Evolutionary conservation across 2,888 invertebrate genomes (phyloP), one percentile per base, ranked within the genome.

Genomic region (Spodoptera littoralis): DNA sequence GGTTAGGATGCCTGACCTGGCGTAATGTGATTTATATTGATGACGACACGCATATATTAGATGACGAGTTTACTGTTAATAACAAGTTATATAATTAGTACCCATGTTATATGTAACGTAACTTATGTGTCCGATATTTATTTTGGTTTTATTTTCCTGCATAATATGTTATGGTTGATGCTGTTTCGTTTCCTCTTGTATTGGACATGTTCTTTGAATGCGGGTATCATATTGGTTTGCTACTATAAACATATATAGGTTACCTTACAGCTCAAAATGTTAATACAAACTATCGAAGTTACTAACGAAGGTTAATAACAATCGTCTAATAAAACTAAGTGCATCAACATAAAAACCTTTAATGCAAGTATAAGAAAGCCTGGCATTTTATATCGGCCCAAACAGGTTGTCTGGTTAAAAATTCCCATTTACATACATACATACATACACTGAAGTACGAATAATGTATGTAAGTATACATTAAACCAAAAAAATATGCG

Each of bases 1-100:
- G 79, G 88, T 93, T 92, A 93, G 91, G 89, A 88, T 85, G 81
- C 93, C 87, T 92, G 94, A 94, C 94, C 94, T 94, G 92, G 90
- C 89, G 88, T 92, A 94, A 92, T 90, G 85, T 84, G 84, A 89
- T 90, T 87, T 89, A 87, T 85, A 83, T 92, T 93, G 85, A 80
- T 80, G 83, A 69, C 76, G 70, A 49, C 36, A 65, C 50, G 65
- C 53, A 55, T 62, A 53, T 51, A 61, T 76, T 78, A 73, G 64
- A 65, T 81, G 58, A 73, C 60, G 68, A 45, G 22, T 57, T 67
- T 27, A 61, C 64, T 30, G 63, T 68, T 67, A 43, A 41, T 49
- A 47, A 50, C 18, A 18, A 50, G 11, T 60, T 60, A 56, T 11
- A 49, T 36, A 44, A 57, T 22, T 46, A 44, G 30, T 48, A 27